A percentile compares a stretch with the other conserved stretches of the same genome.
phyloP scores from a whole-genome alignment of 2,113 vertebrate genomes.

The Corythaeola cristata region DNA sequence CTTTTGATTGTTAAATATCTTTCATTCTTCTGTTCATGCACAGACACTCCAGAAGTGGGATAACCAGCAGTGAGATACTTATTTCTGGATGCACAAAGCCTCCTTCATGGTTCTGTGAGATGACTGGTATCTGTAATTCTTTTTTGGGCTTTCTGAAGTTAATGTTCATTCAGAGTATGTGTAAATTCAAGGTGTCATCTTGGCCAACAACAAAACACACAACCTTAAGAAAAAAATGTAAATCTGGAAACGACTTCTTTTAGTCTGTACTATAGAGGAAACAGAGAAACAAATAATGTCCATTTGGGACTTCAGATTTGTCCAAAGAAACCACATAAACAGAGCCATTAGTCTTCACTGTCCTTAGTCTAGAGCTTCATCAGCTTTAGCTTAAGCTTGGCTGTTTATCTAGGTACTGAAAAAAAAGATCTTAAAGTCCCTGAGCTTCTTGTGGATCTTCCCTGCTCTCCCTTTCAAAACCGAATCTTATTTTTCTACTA shows the following conservation, averaged over 20 bases:
- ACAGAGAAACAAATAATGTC: background rate
- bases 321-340: background rate
- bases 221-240: background rate
- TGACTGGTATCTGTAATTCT: background rate
- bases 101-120: background rate
- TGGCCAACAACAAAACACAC: background rate
- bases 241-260: background rate
- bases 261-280: background rate
- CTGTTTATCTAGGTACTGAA: background rate
- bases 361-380: background rate
- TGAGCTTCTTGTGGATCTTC: background rate
- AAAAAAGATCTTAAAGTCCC: background rate
- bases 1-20: background rate
- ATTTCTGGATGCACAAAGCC: background rate
- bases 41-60: background rate
- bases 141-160: background rate
- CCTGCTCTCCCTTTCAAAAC: background rate
- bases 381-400: background rate
- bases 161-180: background rate
- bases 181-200: background rate
- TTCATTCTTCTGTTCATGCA: background rate
- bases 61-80: background rate
- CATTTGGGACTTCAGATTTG: background rate
- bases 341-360: background rate
- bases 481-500: background rate